These are phyloP conservation scores for Eurois occulta DNA, from an alignment of 2,888 invertebrate genomes.

Conservation along the genomic window DNA sequence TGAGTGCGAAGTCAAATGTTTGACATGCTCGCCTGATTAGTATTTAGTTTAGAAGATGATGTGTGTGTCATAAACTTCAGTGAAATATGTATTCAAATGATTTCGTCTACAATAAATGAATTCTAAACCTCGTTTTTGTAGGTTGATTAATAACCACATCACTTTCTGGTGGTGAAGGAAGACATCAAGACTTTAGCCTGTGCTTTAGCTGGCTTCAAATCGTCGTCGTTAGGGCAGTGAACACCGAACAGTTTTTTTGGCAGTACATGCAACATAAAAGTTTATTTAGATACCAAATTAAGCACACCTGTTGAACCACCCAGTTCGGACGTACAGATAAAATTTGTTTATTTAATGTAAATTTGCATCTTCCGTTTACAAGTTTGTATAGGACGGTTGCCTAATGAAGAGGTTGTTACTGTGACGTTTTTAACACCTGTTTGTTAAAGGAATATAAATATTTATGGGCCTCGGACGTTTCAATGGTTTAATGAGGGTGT, in stretches of 20 bases:
- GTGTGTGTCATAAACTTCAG: too few relatives aligned
- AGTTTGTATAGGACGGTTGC: conserved; percentile 70
- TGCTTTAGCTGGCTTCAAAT: too few relatives aligned
- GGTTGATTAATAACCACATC: not conserved
- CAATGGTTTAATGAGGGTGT: conserved; percentile 47
- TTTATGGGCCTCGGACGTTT: conserved; percentile 51
- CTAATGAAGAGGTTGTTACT: conserved; percentile 75
- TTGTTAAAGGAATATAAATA: conserved; percentile 54
- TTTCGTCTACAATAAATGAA: too few relatives aligned
- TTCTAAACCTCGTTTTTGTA: not conserved
- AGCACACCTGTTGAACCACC: conserved; percentile 84
- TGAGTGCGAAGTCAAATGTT: not conserved
- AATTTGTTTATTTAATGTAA: conserved; percentile 85
- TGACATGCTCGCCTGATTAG: not conserved
- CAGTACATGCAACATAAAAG: conserved; percentile 70
- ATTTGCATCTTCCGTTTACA: conserved; percentile 77
- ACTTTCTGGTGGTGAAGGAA: not conserved
- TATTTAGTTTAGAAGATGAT: too few relatives aligned
- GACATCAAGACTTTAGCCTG: too few relatives aligned
- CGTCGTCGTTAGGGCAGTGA: not conserved
- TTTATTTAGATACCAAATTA: conserved; percentile 86
- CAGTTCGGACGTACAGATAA: conserved; percentile 73
- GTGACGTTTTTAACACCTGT: conserved; percentile 63
- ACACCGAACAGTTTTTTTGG: not conserved
- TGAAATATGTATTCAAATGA: not conserved